Evolutionary conservation across 2,113 vertebrate species (phyloP).

Genomic region (Thalassarche chlororhynchos): DNA sequence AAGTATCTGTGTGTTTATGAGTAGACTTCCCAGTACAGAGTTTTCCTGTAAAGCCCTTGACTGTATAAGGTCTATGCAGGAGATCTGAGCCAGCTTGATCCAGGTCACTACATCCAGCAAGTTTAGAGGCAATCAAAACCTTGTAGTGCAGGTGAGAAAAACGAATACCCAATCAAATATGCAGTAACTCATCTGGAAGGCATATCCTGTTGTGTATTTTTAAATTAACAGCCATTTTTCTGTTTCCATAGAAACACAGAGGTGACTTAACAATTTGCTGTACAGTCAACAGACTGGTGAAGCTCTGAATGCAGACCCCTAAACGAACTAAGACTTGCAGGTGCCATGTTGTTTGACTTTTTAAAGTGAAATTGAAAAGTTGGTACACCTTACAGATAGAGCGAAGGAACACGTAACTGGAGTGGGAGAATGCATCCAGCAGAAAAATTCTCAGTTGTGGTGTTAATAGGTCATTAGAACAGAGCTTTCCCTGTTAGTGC

Average conservation of each 20-base stretch:
- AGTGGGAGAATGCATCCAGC: background rate
- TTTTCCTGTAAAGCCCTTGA: background rate
- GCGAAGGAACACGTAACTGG: rapidly evolving
- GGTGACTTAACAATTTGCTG: background rate
- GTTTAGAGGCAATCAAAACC: background rate
- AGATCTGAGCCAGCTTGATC: background rate
- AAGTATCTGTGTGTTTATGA: background rate
- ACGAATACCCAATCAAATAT: background rate
- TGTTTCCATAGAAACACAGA: slow-evolving; percentile 28
- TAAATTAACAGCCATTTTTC: slow-evolving; percentile 7
- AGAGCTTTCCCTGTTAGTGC: background rate
- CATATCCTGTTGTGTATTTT: background rate
- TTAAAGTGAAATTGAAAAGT: background rate
- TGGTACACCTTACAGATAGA: background rate
- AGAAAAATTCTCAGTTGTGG: background rate
- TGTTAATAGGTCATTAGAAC: background rate
- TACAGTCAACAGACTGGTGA: background rate
- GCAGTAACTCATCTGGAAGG: background rate
- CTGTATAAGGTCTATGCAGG: background rate
- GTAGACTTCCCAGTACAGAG: background rate
- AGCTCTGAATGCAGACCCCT: background rate
- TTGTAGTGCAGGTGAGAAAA: background rate
- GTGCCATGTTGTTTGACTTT: background rate
- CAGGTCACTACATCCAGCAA: background rate
- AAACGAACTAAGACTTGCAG: background rate